These are phyloP conservation scores for Eupithecia abbreviata DNA, from an alignment of 2,888 invertebrate species.

Conservation along the genomic window DNA sequence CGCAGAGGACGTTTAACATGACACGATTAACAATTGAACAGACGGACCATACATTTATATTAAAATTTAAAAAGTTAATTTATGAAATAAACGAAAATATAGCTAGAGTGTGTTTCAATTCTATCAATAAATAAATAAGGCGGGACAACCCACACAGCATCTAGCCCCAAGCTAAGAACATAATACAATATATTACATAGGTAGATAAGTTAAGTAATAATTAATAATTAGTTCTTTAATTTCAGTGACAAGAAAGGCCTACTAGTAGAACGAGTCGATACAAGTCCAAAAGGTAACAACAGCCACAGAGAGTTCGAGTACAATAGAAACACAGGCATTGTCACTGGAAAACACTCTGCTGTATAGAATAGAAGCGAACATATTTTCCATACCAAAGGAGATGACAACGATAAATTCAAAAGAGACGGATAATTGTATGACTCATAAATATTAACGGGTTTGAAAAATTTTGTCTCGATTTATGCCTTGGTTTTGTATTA, in stretches of 20 bases:
- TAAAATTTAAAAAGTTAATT: background rate
- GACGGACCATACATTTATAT: background rate
- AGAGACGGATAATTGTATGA: background rate
- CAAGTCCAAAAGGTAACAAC: slow-evolving; percentile 56
- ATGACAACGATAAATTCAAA: background rate
- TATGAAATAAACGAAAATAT: background rate
- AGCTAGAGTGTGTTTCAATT: background rate
- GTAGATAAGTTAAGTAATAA: too few relatives aligned
- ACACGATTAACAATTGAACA: background rate
- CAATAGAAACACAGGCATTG: slow-evolving; percentile 75
- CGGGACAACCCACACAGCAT: too few relatives aligned
- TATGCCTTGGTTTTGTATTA: background rate
- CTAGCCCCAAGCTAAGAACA: too few relatives aligned
- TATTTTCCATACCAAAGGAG: background rate
- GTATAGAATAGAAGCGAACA: slow-evolving; percentile 53
- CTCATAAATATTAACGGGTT: background rate
- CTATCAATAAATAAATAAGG: background rate
- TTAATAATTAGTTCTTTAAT: slow-evolving; percentile 38
- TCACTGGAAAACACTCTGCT: slow-evolving; percentile 79
- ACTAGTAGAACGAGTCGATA: slow-evolving; percentile 60
- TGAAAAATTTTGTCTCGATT: background rate
- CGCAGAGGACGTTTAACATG: background rate
- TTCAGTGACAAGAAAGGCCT: slow-evolving; percentile 78
- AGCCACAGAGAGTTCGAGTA: slow-evolving; percentile 75
- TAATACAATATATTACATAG: too few relatives aligned